Conservation (phyloP, 2,113 vertebrate genomes). For the Leucosticte australis region DNA sequence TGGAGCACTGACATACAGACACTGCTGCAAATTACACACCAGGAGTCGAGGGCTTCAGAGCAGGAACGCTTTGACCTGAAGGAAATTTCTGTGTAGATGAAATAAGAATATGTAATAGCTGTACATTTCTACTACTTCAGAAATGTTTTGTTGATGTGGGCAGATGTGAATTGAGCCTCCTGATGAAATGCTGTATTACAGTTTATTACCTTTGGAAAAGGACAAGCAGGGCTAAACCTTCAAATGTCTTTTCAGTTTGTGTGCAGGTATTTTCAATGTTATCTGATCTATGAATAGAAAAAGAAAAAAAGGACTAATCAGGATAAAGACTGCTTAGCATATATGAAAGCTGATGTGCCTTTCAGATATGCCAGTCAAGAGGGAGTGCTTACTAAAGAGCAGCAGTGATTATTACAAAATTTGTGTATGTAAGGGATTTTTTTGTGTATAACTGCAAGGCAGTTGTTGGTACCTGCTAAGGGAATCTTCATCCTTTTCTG, state of each 20-base stretch:
- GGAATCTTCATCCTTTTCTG: background rate
- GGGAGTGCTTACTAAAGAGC: background rate
- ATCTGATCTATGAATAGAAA: conserved; percentile 37
- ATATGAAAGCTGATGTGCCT: conserved; percentile 58
- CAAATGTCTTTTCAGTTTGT: background rate
- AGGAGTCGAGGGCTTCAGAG: background rate
- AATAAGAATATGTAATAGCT: background rate
- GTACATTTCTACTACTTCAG: background rate
- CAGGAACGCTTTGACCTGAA: background rate
- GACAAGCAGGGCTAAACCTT: background rate
- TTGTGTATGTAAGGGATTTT: background rate
- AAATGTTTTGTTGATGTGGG: background rate
- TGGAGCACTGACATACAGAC: background rate
- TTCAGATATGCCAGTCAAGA: conserved; percentile 34
- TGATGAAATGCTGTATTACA: background rate
- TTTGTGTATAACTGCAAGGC: background rate
- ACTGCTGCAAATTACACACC: background rate
- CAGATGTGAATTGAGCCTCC: background rate
- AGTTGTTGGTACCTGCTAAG: background rate
- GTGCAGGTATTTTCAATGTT: conserved; percentile 37
- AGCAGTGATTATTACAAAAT: background rate
- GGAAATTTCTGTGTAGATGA: background rate
- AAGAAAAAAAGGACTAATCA: conserved; percentile 3
- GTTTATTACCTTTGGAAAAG: background rate
- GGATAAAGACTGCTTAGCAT: conserved; percentile 44